Conservation (phyloP, 2,888 invertebrate genomes). For the Drosophila prostipennis region DNA sequence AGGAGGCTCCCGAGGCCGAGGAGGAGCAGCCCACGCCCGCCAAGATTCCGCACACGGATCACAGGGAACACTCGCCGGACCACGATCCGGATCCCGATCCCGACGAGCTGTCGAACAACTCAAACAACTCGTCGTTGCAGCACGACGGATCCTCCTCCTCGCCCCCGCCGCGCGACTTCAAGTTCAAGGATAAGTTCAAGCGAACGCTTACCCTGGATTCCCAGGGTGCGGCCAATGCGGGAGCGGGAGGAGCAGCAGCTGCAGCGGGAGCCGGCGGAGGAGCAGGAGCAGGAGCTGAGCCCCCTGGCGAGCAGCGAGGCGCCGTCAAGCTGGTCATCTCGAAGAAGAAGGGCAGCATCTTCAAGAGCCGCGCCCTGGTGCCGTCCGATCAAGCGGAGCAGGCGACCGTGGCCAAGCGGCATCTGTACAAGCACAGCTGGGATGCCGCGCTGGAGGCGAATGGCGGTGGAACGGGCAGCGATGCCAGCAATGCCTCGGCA, state of each 20-base stretch:
- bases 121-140: slow-evolving; percentile 62
- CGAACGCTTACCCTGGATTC: slow-evolving; percentile 81
- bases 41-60: slow-evolving; percentile 63
- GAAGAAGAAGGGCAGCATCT: slow-evolving; percentile 95
- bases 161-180: slow-evolving; percentile 81
- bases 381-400: slow-evolving; percentile 82
- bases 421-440: slow-evolving; percentile 95
- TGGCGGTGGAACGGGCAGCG: slow-evolving; percentile 70
- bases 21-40: slow-evolving; percentile 62
- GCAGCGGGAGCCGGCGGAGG: slow-evolving; percentile 46
- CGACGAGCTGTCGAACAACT: slow-evolving; percentile 64
- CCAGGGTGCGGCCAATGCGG: slow-evolving; percentile 67
- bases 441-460: slow-evolving; percentile 88
- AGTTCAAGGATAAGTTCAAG: slow-evolving; percentile 84
- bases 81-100: slow-evolving; percentile 58
- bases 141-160: slow-evolving; percentile 76
- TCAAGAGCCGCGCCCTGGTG: slow-evolving; percentile 91
- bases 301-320: slow-evolving; percentile 65
- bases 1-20: slow-evolving; percentile 14
- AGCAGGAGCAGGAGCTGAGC: slow-evolving; percentile 14
- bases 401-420: slow-evolving; percentile 89
- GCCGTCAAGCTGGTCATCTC: slow-evolving; percentile 89
- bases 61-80: slow-evolving; percentile 43
- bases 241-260: slow-evolving; percentile 50
- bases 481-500: slow-evolving; percentile 65